Conservation (phyloP, 2,888 invertebrate species). For the Meteorus cinctellus region DNA sequence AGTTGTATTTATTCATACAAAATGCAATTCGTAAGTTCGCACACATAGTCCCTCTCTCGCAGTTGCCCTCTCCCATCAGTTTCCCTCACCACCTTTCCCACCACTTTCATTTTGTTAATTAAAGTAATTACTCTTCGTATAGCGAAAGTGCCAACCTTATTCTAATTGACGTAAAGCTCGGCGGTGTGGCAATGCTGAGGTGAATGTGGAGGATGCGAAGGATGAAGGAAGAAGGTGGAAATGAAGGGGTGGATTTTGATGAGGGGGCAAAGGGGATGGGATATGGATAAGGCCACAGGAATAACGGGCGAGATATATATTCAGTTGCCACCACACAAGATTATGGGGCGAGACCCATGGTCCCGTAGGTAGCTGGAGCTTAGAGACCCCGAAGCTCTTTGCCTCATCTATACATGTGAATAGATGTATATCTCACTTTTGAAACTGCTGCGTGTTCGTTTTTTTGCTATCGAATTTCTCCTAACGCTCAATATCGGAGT, state of each 20-base stretch:
- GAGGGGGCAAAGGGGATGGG: conserved; percentile 38
- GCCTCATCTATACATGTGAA: conserved; percentile 44
- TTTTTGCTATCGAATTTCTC: conserved; percentile 25
- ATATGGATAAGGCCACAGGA: conserved; percentile 64
- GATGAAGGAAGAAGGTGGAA: conserved; percentile 47
- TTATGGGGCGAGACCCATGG: conserved; percentile 63
- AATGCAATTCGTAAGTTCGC: conserved; percentile 37
- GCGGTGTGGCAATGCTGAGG: conserved; percentile 59
- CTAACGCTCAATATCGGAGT: conserved; percentile 49
- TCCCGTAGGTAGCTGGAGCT: conserved; percentile 61
- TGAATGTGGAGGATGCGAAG: conserved; percentile 11
- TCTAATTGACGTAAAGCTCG: conserved; percentile 75
- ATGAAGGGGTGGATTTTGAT: conserved; percentile 46
- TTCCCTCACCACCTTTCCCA: conserved; percentile 35
- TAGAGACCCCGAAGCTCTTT: conserved; percentile 65
- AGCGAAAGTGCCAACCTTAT: conserved; percentile 75
- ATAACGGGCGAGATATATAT: conserved; percentile 65
- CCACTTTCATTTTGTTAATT: conserved; percentile 75
- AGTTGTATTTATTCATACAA: conserved; percentile 35
- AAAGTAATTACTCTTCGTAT: conserved; percentile 76
- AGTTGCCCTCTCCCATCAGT: conserved; percentile 24
- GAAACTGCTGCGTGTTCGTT: conserved; percentile 50
- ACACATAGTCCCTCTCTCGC: conserved; percentile 22
- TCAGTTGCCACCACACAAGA: conserved; percentile 73
- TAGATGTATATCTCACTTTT: conserved; percentile 38